Evolutionary conservation across 2,113 vertebrate species (phyloP).

Genomic region (Mionectes macconnelli): DNA sequence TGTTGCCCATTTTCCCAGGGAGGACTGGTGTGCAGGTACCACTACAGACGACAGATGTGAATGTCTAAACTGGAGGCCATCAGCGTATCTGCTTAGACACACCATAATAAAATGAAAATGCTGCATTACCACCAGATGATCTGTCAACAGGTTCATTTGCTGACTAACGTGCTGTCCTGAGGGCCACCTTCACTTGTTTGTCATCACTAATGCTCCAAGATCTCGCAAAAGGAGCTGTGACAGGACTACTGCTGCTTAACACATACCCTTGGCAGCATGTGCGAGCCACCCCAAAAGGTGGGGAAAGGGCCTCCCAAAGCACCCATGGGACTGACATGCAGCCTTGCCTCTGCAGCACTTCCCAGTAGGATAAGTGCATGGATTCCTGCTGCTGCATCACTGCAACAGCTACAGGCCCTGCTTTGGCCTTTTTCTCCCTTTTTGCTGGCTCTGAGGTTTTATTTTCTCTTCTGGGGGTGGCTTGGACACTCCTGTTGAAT

Average conservation of each 20-base stretch:
- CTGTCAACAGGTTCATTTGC: neutral
- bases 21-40: neutral
- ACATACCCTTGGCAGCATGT: rapidly evolving
- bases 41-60: neutral
- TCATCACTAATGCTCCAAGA: neutral
- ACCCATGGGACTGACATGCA: rapidly evolving
- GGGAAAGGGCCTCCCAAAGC: neutral
- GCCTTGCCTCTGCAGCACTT: neutral
- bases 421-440: neutral
- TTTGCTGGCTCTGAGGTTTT: neutral
- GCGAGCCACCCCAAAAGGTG: neutral
- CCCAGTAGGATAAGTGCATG: rapidly evolving
- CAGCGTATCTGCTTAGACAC: neutral
- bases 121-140: neutral
- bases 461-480: neutral
- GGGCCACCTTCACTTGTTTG: neutral
- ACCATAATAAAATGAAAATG: neutral
- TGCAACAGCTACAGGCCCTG: neutral
- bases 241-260: rapidly evolving
- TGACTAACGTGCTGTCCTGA: neutral
- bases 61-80: neutral
- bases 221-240: neutral
- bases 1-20: neutral
- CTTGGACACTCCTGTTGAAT: neutral
- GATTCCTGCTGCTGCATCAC: neutral